Evolutionary conservation across 1,140 invertebrate genomes (phyloP), one percentile per base, ranked within the genome.

Genomic region (Thaumetopoea pityocampa): DNA sequence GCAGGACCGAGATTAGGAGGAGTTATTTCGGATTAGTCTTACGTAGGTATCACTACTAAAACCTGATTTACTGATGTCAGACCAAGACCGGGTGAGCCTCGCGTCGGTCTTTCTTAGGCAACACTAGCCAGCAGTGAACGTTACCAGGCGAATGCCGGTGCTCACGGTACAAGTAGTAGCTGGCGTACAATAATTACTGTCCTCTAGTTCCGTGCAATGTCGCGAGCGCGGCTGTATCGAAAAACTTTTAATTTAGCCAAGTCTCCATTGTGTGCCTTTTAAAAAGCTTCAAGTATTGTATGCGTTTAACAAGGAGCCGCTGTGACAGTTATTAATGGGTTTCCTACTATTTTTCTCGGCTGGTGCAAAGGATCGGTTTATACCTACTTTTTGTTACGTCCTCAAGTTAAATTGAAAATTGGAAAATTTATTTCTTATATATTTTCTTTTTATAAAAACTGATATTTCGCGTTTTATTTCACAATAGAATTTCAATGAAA

Each of bases 231-330:
- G 53, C 53, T 55, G 59, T 77, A 83, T 83, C 79, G 76, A 79
- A 83, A 79, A 82, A 83, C 57, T 83, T 83, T 83, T 83, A 83
- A 83, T 83, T 83, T 83, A 83, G 79, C 79, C 76, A 83, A 79
- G 76, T 70, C 69, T 61, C 77, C 58, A 69, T 83, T 83, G 79
- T 83, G 65, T 71, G 70, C 70, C 69, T 82, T 68, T 81, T 83
- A 76, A 77, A 83, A 80, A 78, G 74, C 68, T 70, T 66, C 79
- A 68, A 80, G 76, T 83, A 83, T 83, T 83, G 79, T 83, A 79
- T 83, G 79, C 79, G 79, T 81, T 79, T 83, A 83, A 83, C 76
- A 81, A 83, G 79, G 72, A 81, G 62, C 63, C 60, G 59, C 60
- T 38, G 68, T 57, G 79, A 83, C 77, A 83, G 79, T 65, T 83